These are phyloP conservation scores for Aethes cnicana DNA, from an alignment of 2,888 invertebrate genomes.

Conservation along the genomic window DNA sequence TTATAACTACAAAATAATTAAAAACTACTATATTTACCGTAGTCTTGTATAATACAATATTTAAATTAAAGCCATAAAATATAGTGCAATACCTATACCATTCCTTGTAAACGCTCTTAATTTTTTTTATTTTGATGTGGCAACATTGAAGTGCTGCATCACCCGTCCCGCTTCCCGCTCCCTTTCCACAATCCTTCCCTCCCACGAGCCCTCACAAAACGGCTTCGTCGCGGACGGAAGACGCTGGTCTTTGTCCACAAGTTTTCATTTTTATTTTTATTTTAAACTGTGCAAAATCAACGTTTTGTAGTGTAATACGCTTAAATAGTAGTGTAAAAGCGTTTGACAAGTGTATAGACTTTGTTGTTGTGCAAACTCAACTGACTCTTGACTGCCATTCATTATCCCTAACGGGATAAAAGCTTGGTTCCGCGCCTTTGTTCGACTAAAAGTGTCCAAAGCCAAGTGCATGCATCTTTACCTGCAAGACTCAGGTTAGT, in stretches of 20 bases:
- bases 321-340: constrained; percentile 56
- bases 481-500: constrained; percentile 80
- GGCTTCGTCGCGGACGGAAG: constrained; percentile 60
- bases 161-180: constrained; percentile 23
- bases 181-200: constrained; percentile 16
- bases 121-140: constrained; percentile 10
- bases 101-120: background rate
- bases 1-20: too few relatives aligned
- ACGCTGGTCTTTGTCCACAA: constrained; percentile 70
- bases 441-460: constrained; percentile 76
- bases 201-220: constrained; percentile 24
- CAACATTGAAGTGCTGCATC: constrained; percentile 11
- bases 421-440: constrained; percentile 78
- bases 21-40: too few relatives aligned
- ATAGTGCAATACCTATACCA: background rate
- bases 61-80: too few relatives aligned
- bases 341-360: constrained; percentile 52
- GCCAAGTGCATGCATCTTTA: constrained; percentile 83
- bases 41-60: too few relatives aligned
- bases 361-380: constrained; percentile 48
- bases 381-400: constrained; percentile 65
- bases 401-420: constrained; percentile 81
- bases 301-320: constrained; percentile 54
- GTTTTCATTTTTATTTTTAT: constrained; percentile 76
- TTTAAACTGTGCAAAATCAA: constrained; percentile 54